Evolutionary conservation across 2,113 vertebrate species (phyloP).

Genomic region (Helogale parvula): DNA sequence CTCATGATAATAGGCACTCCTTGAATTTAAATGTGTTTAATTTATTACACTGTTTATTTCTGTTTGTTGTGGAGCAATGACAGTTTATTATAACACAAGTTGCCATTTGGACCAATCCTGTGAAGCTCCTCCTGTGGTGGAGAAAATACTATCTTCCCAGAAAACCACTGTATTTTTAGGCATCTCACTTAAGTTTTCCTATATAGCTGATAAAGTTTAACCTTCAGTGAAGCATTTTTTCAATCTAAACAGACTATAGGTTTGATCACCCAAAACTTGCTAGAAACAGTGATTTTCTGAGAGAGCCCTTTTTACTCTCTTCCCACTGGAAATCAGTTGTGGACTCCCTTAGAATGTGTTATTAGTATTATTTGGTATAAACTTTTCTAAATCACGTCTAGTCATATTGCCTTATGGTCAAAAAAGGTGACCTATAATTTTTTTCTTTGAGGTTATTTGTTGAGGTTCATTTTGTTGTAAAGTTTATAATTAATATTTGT

Average conservation of each 20-base stretch:
- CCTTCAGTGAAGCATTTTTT: background rate
- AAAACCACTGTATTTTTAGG: background rate
- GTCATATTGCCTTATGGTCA: background rate
- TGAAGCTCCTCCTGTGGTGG: background rate
- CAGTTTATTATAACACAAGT: background rate
- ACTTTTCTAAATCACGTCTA: background rate
- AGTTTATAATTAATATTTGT: background rate
- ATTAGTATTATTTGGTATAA: background rate
- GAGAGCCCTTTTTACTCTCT: background rate
- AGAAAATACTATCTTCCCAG: background rate
- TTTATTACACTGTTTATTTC: background rate
- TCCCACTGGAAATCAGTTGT: background rate
- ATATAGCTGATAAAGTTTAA: background rate
- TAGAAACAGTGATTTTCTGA: background rate
- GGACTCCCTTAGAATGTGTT: accelerated
- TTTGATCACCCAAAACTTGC: background rate
- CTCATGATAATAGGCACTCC: background rate
- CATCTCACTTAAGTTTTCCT: background rate
- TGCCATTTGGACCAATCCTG: background rate
- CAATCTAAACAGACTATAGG: background rate
- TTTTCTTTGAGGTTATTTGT: background rate
- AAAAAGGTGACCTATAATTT: background rate
- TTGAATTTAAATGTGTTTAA: background rate
- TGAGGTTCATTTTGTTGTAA: background rate
- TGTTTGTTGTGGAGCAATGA: background rate